phyloP scores from a whole-genome alignment of 1,140 invertebrate species.

The Megalonaias nervosa region DNA sequence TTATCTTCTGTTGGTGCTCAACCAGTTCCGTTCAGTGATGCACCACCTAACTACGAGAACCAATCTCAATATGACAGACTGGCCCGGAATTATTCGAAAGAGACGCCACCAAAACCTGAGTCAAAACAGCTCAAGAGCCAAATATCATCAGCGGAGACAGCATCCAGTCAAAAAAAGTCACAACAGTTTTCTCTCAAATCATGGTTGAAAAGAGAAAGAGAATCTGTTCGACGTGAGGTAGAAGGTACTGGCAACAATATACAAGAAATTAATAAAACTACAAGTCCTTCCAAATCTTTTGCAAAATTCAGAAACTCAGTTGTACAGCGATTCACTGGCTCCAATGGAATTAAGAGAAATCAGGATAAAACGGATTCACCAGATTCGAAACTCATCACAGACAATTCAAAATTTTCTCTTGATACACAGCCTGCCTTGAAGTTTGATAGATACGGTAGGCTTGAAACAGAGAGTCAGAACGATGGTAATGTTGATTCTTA shows the following conservation, averaged over 20 bases:
- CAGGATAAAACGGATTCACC: too few relatives aligned
- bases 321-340: conserved; percentile 27
- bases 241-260: conserved; percentile 4
- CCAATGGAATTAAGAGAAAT: too few relatives aligned
- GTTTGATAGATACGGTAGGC: too few relatives aligned
- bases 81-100: too few relatives aligned
- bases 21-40: background rate
- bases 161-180: background rate
- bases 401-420: too few relatives aligned
- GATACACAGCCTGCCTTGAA: too few relatives aligned
- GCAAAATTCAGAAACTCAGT: conserved; percentile 34
- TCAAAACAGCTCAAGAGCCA: too few relatives aligned
- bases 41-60: conserved; percentile 33
- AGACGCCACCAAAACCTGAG: too few relatives aligned
- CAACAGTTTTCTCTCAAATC: conserved; percentile 32
- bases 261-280: background rate
- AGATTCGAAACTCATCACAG: too few relatives aligned
- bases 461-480: too few relatives aligned
- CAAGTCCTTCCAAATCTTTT: conserved; percentile 27
- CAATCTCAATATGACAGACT: conserved; percentile 31
- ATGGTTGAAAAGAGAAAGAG: conserved; percentile 33
- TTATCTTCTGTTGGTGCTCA: background rate
- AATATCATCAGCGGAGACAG: too few relatives aligned
- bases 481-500: too few relatives aligned
- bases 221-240: conserved; percentile 22